phyloP scores from a whole-genome alignment of 2,888 invertebrate genomes.

The Psylliodes chrysocephalus region DNA sequence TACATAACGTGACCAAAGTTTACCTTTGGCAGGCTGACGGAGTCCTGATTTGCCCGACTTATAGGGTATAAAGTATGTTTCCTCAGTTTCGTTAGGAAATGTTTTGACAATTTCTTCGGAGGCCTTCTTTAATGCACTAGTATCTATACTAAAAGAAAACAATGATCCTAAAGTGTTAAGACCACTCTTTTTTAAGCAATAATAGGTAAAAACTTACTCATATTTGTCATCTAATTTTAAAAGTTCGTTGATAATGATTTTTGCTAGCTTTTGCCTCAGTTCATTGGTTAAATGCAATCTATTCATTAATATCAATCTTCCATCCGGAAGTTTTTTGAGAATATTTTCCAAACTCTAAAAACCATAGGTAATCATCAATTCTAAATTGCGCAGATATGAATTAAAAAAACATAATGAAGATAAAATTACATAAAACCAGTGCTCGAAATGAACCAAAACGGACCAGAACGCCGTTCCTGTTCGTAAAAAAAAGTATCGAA shows the following conservation, averaged over 20 bases:
- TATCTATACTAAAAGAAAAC: neutral
- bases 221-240: neutral
- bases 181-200: too few species aligned
- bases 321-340: neutral
- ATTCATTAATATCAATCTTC: slow-evolving; percentile 1
- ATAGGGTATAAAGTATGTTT: slow-evolving; percentile 21
- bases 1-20: slow-evolving; percentile 22
- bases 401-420: too few species aligned
- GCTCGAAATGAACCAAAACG: too few species aligned
- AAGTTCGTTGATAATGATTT: slow-evolving; percentile 12
- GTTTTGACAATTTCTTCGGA: slow-evolving; percentile 1
- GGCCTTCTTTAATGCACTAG: neutral
- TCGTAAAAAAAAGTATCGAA: too few species aligned
- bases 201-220: neutral
- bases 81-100: slow-evolving; percentile 5
- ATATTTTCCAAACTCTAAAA: too few species aligned
- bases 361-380: too few species aligned
- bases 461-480: too few species aligned
- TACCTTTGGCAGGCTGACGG: slow-evolving; percentile 14
- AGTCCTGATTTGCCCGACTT: neutral
- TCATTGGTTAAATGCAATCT: slow-evolving; percentile 15
- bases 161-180: too few species aligned
- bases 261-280: slow-evolving; percentile 15
- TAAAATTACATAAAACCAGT: too few species aligned
- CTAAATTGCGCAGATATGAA: too few species aligned